These are phyloP conservation scores for Deilephila elpenor DNA, from an alignment of 2,888 invertebrate genomes.

Conservation along the genomic window DNA sequence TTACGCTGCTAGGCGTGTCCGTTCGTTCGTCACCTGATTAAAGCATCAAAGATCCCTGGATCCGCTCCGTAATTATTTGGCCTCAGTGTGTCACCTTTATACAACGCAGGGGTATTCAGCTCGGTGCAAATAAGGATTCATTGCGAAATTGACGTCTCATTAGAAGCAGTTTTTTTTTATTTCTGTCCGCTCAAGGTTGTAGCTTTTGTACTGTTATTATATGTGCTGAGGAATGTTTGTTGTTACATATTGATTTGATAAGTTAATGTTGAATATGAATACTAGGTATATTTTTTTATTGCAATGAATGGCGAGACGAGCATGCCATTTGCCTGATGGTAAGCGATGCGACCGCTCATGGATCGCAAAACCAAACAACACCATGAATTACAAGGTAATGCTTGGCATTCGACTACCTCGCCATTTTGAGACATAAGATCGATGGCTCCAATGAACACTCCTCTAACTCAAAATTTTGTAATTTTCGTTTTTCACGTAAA, in stretches of 20 bases:
- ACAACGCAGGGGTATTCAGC: slow-evolving; percentile 44
- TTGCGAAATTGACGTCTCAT: slow-evolving; percentile 29
- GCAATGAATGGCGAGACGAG: no score
- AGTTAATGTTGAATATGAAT: not conserved
- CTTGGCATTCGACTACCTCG: no score
- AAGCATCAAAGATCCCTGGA: slow-evolving; percentile 70
- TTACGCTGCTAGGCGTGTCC: slow-evolving; percentile 69
- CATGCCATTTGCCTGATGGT: no score
- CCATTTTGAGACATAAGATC: no score
- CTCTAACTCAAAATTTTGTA: no score
- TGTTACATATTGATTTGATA: not conserved
- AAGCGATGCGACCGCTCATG: no score
- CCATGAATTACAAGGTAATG: no score
- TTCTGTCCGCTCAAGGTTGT: slow-evolving; percentile 5
- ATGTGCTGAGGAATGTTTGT: not conserved
- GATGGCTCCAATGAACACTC: no score
- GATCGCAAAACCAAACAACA: no score
- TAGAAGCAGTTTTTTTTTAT: slow-evolving; percentile 20
- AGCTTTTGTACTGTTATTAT: not conserved
- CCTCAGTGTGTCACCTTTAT: slow-evolving; percentile 50
- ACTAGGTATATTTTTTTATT: no score
- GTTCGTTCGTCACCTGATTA: slow-evolving; percentile 71
- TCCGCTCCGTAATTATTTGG: slow-evolving; percentile 69
- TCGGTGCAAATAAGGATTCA: slow-evolving; percentile 24
- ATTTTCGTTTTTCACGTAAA: no score